Percentiles rank a stretch among this genome's conserved stretches.
phyloP scores from a whole-genome alignment of 2,888 invertebrate species.

The Chaitophorus viminalis region DNA sequence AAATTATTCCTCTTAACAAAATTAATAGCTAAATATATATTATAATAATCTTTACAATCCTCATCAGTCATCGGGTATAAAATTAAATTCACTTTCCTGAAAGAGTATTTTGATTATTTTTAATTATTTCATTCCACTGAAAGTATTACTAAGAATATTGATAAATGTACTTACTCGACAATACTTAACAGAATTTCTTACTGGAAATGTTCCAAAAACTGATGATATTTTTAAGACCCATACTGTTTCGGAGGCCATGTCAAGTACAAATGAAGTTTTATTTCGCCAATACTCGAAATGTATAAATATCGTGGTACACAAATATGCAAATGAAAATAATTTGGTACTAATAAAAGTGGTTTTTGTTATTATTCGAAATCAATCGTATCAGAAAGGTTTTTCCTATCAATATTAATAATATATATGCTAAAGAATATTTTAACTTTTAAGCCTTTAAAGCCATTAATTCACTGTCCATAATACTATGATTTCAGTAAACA shows the following conservation, averaged over 20 bases:
- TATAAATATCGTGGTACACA: not conserved
- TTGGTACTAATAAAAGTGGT: not conserved
- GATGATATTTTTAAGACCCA: constrained; percentile 50
- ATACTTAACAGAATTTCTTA: not conserved
- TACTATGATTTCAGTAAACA: not conserved
- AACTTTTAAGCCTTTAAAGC: not conserved
- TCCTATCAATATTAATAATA: not conserved
- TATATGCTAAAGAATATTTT: not conserved
- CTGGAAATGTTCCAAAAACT: constrained; percentile 37
- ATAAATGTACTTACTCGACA: constrained; percentile 15
- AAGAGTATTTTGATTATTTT: not conserved
- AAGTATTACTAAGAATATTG: not conserved
- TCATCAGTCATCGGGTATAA: no score
- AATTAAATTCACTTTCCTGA: not conserved
- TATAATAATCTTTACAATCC: no score
- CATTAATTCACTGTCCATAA: no score
- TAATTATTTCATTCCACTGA: not conserved
- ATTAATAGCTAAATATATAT: no score
- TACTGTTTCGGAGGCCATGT: constrained; percentile 2
- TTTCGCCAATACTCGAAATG: not conserved
- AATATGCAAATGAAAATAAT: not conserved
- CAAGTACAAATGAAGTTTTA: constrained; percentile 14
- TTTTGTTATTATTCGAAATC: constrained; percentile 1
- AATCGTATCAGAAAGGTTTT: not conserved
- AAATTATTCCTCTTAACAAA: no score